Base-by-base conservation (phyloP, 2,113 vertebrate species). In the Oriolus oriolus region DNA sequence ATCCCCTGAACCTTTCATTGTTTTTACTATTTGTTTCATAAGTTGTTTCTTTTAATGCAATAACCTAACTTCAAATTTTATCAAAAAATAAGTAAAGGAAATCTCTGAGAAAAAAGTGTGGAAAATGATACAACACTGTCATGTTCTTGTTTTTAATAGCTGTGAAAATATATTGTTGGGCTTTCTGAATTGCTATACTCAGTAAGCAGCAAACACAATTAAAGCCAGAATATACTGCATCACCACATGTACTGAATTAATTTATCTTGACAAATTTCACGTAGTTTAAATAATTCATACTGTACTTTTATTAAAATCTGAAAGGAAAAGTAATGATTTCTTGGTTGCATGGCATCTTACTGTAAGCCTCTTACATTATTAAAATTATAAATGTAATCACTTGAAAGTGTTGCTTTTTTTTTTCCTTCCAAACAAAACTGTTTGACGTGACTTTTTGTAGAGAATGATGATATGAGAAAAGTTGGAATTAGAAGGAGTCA, bases 351-450 rank as follows among this genome's bases (percentile, higher is more conserved):
- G 11, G 37, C 49, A 23, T 93, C 76, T 94, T 96, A 90, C 90
- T 82, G 69, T 86, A 94, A 89, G 90, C 75, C 56, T 93, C 82
- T 78, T 96, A n/a, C 88, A 93, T 96, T 96, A 94, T 96, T 96
- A 82, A 96, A 92, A 94, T 94, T 93, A 92, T 89, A 97, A 96
- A 97, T 92, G 88, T 96, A 96, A 95, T 96, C 92, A 97, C 88
- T 97, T 90, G 88, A 95, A 96, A 90, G 31, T 7, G 13, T 49
- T 85, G 49, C 2, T 9, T 18, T 49, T 75, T 50, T 27, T 27
- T 50, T 35, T 75, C 23, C 44, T 12, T 7, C 1, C 5, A 26
- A 76, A 44, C 19, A 69, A 44, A 75, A 23, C 39, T 24, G 1
- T 42, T 93, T 47, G 57, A 76, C 21, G 33, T 69, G 35, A 28